Evolutionary conservation across 1,140 invertebrate genomes (phyloP), one percentile per base, ranked within the genome.

Genomic region (Babylonia areolata): DNA sequence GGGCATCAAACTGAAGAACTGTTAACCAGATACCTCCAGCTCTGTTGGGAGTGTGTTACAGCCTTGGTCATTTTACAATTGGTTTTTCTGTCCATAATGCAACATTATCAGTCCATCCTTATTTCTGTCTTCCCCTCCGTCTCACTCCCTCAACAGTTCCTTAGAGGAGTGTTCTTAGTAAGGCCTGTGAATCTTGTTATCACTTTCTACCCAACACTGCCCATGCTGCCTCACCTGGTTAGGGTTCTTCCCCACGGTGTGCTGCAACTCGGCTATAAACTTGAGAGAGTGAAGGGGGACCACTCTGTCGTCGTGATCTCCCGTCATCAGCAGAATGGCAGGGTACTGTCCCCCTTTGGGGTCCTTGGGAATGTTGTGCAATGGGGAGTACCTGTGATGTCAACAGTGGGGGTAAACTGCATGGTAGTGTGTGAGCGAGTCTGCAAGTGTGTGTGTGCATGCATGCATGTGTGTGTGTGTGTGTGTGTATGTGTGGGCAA

Each of bases 301-400:
- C 83, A 99, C 98, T 87, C 99, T 96, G 95, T 99, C 99, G 95
- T 99, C 99, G 94, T 99, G 99, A 95, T 99, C 98, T 31, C 97
- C 99, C 37, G 99, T 99, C 84, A 98, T 93, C 51, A 99, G 95
- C 35, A 99, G 94, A 3, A 96, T 97, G 11, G 98, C 96, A 40
- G 99, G 99, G 95, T 99, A 99, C 94, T 99, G 96, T 40, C 91
- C 87, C 71, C 90, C 91, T 83, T 95, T 92, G 0, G 97, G 97
- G 31, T 96, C 91, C 51, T 87, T 81, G 12, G 84, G 84, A 11
- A 99, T 96, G 93, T 99, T 99, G 94, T 99, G 99, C 15, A 99
- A 95, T 1, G 99, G 99, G 17, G 99, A 99, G 95, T 97, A 96
- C 86, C 95, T 95, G 88, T 64, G 58, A n/a, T n/a, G n/a, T n/a